A percentile compares a stretch with the other conserved stretches of the same genome.
These are phyloP conservation scores for Hemicrepidius hirtus DNA, from an alignment of 2,888 invertebrate species.

Conservation along the genomic window DNA sequence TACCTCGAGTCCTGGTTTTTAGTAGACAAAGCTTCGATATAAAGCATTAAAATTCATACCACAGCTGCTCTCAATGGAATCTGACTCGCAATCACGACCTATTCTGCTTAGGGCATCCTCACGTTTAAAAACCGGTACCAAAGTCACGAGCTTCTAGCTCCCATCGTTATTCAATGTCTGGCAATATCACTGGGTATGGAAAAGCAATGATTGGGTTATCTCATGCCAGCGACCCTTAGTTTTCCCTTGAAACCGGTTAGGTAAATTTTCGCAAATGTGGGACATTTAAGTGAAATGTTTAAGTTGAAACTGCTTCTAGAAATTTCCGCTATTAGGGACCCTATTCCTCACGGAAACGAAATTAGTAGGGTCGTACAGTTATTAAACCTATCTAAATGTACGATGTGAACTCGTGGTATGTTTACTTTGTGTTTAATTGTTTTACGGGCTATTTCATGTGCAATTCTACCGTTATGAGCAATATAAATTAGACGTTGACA, in stretches of 20 bases:
- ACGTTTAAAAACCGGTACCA: conserved; percentile 23
- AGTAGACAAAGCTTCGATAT: conserved; percentile 45
- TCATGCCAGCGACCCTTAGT: conserved; percentile 10
- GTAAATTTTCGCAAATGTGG: conserved; percentile 12
- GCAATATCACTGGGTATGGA: conserved; percentile 15
- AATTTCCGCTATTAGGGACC: conserved; percentile 25
- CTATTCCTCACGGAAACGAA: conserved; percentile 20
- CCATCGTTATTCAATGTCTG: conserved; percentile 15
- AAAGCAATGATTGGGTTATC: conserved; percentile 19
- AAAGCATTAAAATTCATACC: conserved; percentile 56
- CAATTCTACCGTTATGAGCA: too few species aligned
- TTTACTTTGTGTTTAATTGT: conserved; percentile 9
- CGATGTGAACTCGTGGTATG: neutral
- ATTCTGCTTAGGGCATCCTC: conserved; percentile 34
- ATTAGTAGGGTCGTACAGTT: conserved; percentile 15
- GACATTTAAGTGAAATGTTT: conserved; percentile 9
- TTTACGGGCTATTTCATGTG: too few species aligned
- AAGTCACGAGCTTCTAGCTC: conserved; percentile 9
- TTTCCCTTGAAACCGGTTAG: conserved; percentile 24
- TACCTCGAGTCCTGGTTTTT: conserved; percentile 29
- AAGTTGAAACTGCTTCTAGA: conserved; percentile 20
- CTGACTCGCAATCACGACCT: conserved; percentile 52
- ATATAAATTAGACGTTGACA: too few species aligned
- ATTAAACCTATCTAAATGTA: conserved; percentile 19
- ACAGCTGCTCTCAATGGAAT: conserved; percentile 51